A percentile compares a stretch with the other conserved stretches of the same genome.
Evolutionary conservation across 2,797 vertebrate genomes (phyloP).

Genomic region (Pipistrellus pipistrellus): DNA sequence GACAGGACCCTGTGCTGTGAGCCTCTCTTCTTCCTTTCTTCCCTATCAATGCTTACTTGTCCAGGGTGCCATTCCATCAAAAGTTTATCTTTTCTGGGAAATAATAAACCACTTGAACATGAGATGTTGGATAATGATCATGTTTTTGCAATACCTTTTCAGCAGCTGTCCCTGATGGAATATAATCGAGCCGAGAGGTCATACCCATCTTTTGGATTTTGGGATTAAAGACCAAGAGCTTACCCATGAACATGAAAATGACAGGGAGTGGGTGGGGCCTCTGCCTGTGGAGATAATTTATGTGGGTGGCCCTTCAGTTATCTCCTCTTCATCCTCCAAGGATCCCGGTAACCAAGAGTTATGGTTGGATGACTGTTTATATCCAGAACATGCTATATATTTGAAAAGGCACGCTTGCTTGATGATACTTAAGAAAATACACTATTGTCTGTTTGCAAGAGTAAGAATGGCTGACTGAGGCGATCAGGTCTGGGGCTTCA

Average conservation of each 20-base stretch:
- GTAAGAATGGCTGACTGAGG: slow-evolving; percentile 13
- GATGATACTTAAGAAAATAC: not conserved
- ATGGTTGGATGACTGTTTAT: not conserved
- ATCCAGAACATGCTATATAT: not conserved
- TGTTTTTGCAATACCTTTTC: not conserved
- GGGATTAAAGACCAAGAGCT: not conserved
- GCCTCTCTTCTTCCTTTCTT: not conserved
- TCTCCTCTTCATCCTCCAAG: not conserved
- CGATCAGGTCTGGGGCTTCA: not conserved
- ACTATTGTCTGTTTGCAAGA: not conserved
- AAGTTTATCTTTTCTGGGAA: slow-evolving; percentile 17
- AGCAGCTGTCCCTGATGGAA: not conserved
- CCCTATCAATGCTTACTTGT: not conserved
- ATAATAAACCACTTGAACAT: slow-evolving; percentile 12
- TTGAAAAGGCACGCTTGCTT: not conserved
- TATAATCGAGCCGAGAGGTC: not conserved
- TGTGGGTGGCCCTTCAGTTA: not conserved
- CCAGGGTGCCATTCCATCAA: not conserved
- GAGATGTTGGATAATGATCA: slow-evolving; percentile 4
- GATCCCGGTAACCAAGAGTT: not conserved
- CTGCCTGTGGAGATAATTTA: not conserved
- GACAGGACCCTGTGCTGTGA: not conserved
- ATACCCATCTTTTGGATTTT: not conserved
- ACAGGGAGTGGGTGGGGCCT: not conserved
- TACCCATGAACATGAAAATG: not conserved